Evolutionary conservation across 1,140 invertebrate species (phyloP), one percentile per base, ranked within the genome.

Genomic region (Drosophila gunungcola): DNA sequence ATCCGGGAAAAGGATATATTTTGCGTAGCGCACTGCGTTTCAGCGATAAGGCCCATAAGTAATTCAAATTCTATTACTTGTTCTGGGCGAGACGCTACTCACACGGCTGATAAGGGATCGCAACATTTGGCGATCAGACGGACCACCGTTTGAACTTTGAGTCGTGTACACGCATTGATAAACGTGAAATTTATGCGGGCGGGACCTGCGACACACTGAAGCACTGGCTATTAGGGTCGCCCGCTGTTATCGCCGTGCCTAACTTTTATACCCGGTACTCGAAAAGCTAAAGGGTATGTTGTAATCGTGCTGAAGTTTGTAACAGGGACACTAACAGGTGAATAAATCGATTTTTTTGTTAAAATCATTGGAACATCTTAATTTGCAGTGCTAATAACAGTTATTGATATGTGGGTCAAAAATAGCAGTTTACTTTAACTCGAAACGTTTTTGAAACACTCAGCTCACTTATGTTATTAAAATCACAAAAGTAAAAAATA

Each of bases 101-200:
- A 51, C 16, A 32, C 46, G 77, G 61, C 53, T 76, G 80, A 88
- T 64, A 61, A 61, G 51, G 25, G 41, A 52, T 84, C 43, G 42
- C 25, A 43, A 69, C 64, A 69, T 76, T 65, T 70, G 80, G 56
- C 51, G 55, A 73, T 77, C 83, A 62, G 76, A 56, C 65, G 52
- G 34, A 38, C 63, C 73, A 69, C 54, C 53, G 16, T 53, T 52
- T 64, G 73, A 77, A 77, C 73, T 77, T 77, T 77, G 74, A 68
- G 51, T 62, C 63, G 45, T 52, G 55, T 49, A 56, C 57, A 69
- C 63, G 73, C 63, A 75, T 67, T 86, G 73, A 81, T 76, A 76
- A 73, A 61, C 32, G 49, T 57, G 49, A 58, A 63, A 80, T 77
- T 86, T 83, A 86, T 86, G 84, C 84, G 83, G 83, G 83, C 78